Percentiles rank a stretch among this genome's conserved stretches.
phyloP scores from a whole-genome alignment of 2,888 invertebrate genomes.

The Dasypolia templi region DNA sequence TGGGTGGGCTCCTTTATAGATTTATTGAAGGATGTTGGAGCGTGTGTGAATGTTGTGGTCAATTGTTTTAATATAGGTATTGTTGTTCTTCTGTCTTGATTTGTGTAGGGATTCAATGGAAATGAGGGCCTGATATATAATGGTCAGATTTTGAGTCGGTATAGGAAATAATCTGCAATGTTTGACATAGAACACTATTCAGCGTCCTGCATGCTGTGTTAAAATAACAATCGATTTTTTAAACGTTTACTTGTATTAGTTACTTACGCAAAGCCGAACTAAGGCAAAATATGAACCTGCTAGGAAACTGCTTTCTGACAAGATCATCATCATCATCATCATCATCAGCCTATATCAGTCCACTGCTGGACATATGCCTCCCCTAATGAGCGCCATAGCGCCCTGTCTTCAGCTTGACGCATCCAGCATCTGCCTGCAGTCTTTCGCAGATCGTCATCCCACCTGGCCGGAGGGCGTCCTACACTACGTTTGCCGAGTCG shows the following conservation, averaged over 20 bases:
- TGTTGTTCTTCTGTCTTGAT: constrained; percentile 7
- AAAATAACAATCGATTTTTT: not conserved
- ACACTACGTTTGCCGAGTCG: too few relatives aligned
- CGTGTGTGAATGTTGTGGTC: constrained; percentile 52
- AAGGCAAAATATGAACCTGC: not conserved
- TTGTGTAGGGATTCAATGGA: constrained; percentile 49
- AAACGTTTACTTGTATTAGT: not conserved
- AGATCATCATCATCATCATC: not conserved
- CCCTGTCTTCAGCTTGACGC: too few relatives aligned
- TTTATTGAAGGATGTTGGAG: constrained; percentile 55
- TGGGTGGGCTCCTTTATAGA: constrained; percentile 61
- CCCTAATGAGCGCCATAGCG: too few relatives aligned
- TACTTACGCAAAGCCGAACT: not conserved
- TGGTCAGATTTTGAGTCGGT: not conserved
- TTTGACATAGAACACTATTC: not conserved
- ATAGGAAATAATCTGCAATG: too few relatives aligned
- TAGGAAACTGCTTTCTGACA: not conserved
- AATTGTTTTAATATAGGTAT: constrained; percentile 53
- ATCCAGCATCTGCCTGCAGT: too few relatives aligned
- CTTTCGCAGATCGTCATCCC: too few relatives aligned
- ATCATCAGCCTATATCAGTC: too few relatives aligned
- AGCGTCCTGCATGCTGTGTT: not conserved
- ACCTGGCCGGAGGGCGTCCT: too few relatives aligned
- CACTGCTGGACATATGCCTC: too few relatives aligned
- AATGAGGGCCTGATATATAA: not conserved